Evolutionary conservation across 2,113 vertebrate genomes (phyloP).

Genomic region (Lipophrys pholis): DNA sequence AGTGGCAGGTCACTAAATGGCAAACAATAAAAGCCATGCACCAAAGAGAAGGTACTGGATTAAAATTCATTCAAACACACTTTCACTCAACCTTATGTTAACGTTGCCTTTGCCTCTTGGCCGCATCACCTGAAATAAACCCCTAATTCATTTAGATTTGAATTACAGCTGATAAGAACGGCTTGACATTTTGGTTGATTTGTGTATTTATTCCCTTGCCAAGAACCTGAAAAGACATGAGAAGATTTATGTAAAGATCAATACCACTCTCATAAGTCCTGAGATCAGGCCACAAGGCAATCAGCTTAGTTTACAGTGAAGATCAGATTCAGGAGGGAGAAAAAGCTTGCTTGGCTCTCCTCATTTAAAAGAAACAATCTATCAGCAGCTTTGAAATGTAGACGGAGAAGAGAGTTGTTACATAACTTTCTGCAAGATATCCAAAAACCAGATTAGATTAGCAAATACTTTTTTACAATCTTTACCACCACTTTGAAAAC

Average conservation of each 20-base stretch:
- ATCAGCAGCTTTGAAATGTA: no score
- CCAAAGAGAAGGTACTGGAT: no score
- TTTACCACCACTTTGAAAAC: no score
- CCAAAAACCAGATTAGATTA: no score
- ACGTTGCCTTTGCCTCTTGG: background rate
- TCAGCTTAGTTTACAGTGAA: background rate
- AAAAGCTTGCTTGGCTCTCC: no score
- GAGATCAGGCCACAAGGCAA: background rate
- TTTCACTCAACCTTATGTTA: background rate
- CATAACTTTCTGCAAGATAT: no score
- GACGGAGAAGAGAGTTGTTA: no score
- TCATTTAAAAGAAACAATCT: no score
- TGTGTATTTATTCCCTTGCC: background rate
- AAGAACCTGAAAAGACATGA: background rate
- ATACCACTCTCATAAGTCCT: background rate
- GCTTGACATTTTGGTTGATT: background rate
- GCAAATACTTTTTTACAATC: no score
- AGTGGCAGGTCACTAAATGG: no score
- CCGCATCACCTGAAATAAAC: background rate
- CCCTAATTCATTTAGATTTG: background rate
- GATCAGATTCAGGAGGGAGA: background rate
- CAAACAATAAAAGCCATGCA: no score
- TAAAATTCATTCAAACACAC: no score
- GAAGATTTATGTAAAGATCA: background rate
- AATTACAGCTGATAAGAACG: background rate